These are phyloP conservation scores for Diadegma fenestrale DNA, from an alignment of 2,888 invertebrate genomes.

Conservation along the genomic window DNA sequence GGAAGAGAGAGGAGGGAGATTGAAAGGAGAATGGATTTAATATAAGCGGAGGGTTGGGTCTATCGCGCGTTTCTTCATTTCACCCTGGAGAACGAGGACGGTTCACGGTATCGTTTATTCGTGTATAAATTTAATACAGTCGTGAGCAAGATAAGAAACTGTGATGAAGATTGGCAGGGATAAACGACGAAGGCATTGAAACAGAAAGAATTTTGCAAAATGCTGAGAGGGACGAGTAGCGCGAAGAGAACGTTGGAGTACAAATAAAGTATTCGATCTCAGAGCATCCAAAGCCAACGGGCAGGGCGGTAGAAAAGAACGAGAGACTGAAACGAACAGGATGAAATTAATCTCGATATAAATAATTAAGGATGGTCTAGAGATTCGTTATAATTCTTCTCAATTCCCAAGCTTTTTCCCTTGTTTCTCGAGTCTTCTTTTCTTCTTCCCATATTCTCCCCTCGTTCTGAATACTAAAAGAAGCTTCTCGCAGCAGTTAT, in stretches of 20 bases:
- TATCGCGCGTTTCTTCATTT: constrained; percentile 18
- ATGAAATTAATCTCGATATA: constrained; percentile 64
- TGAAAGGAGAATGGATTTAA: constrained; percentile 29
- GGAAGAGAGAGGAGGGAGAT: not conserved
- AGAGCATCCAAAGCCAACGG: not conserved
- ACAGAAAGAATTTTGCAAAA: not conserved
- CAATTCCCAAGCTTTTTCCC: constrained; percentile 52
- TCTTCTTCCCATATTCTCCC: not conserved
- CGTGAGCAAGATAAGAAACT: constrained; percentile 5
- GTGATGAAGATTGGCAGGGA: constrained; percentile 37
- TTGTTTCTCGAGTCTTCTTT: constrained; percentile 29
- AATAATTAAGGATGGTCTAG: constrained; percentile 59
- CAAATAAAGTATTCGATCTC: constrained; percentile 49
- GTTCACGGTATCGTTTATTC: not conserved
- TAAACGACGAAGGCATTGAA: constrained; percentile 9
- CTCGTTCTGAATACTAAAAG: not conserved
- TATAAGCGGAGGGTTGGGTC: not conserved
- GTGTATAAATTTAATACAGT: constrained; percentile 23
- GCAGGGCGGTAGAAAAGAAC: not conserved
- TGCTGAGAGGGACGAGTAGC: not conserved
- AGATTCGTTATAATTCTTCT: constrained; percentile 60
- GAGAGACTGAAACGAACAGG: constrained; percentile 6
- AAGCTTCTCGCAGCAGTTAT: constrained; percentile 25
- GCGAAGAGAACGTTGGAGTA: constrained; percentile 20
- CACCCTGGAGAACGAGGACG: not conserved